Base-by-base conservation (phyloP, 2,888 invertebrate species). In the Pandemis cinnamomeana region DNA sequence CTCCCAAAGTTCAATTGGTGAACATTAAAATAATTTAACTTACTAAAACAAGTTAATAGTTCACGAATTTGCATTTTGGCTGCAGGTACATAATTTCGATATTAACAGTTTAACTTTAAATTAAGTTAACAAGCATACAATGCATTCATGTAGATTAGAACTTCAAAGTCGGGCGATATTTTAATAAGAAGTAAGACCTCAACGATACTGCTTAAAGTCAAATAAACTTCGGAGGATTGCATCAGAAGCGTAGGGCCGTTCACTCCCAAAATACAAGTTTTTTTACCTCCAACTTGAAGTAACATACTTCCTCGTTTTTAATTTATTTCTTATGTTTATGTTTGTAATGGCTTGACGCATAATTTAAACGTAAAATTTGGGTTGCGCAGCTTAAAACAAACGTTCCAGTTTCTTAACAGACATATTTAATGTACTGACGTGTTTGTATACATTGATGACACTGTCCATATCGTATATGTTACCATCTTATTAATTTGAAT, bases 401-500 rank as follows among this genome's bases (percentile, higher is more conserved):
- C 36, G 51, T 66, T 51, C 3, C 11, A n/a, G 36, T 46, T 66
- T 60, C 41, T 7, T 3, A 20, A 66, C 3, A 3, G 10, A n/a
- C 3, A 62, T 67, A 36, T 20, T 46, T 61, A n/a, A 44, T 63
- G 53, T 55, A n/a, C 20, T 15, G 11, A 53, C 53, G 53, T 61
- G 48, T 27, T 20, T 51, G 10, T 11, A 48, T 42, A 46, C 44
- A 53, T 63, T 51, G 58, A 36, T 69, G 41, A 60, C 44, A 27
- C n/a, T 6, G 5, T 42, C 42, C 2, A 10, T 44, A 13, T 44
- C 44, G 44, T 11, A n/a, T 73, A 63, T 62, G 44, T 44, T 67
- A 60, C 58, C 42, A 51, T 69, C 64, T 41, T 53, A 74, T 71
- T 71, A 67, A 74, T 70, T 74, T 60, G 61, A 46, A 74, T 71